Evolutionary conservation across 2,888 invertebrate species (phyloP).

Genomic region (Acronicta aceris): DNA sequence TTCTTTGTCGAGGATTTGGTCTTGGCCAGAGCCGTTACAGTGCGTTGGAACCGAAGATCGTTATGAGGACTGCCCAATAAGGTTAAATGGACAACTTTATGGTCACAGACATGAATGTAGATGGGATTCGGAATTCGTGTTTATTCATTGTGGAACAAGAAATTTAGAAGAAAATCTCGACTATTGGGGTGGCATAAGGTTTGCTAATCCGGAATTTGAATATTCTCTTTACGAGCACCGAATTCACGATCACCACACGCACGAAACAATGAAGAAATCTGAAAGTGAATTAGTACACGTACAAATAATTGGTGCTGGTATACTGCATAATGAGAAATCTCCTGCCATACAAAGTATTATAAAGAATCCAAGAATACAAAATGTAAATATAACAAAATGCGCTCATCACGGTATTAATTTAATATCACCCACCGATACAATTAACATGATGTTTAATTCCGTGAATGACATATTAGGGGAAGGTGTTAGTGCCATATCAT

Average conservation of each 20-base stretch:
- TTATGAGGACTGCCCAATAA: slow-evolving; percentile 95
- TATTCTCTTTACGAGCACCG: slow-evolving; percentile 94
- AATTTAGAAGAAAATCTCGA: slow-evolving; percentile 91
- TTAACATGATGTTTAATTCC: slow-evolving; percentile 93
- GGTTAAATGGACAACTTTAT: slow-evolving; percentile 96
- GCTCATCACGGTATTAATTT: slow-evolving; percentile 98
- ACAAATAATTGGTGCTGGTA: slow-evolving; percentile 97
- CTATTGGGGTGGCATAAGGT: slow-evolving; percentile 99
- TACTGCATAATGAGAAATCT: slow-evolving; percentile 98
- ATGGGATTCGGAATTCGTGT: slow-evolving; percentile 97
- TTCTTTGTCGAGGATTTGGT: slow-evolving; percentile 95
- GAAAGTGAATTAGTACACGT: slow-evolving; percentile 95
- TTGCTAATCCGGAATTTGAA: slow-evolving; percentile 96
- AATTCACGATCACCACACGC: slow-evolving; percentile 94
- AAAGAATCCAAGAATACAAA: slow-evolving; percentile 94
- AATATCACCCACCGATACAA: slow-evolving; percentile 95
- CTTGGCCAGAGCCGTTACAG: slow-evolving; percentile 98
- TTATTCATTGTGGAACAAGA: slow-evolving; percentile 95
- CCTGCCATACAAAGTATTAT: slow-evolving; percentile 97
- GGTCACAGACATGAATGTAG: slow-evolving; percentile 95
- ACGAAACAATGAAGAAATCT: slow-evolving; percentile 91
- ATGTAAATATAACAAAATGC: slow-evolving; percentile 94
- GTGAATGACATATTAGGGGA: slow-evolving; percentile 95
- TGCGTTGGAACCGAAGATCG: slow-evolving; percentile 93
- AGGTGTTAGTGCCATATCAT: slow-evolving; percentile 96